phyloP scores from a whole-genome alignment of 2,113 vertebrate species.

The Burhinus bistriatus region DNA sequence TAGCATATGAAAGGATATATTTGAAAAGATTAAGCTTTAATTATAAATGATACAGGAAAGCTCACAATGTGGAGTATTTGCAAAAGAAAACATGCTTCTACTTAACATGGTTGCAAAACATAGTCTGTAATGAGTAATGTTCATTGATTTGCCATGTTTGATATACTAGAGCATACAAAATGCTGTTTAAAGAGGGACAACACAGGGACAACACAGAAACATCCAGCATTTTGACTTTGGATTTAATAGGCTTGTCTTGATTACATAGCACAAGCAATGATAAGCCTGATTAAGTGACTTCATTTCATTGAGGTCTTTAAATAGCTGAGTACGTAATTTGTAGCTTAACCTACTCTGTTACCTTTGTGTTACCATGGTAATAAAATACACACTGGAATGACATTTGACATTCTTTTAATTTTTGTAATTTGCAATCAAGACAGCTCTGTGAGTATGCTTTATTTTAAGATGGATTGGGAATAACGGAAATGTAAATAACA shows the following conservation, averaged over 20 bases:
- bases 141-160: not conserved
- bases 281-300: constrained; percentile 69
- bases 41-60: not conserved
- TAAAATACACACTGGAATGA: constrained; percentile 57
- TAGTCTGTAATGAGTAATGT: not conserved
- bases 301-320: constrained; percentile 63
- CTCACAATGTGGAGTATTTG: not conserved
- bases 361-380: constrained; percentile 64
- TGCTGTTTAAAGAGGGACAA: not conserved
- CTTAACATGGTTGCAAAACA: constrained; percentile 13
- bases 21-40: not conserved
- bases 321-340: constrained; percentile 61
- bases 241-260: constrained; percentile 49
- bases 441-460: not conserved
- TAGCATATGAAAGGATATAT: not conserved
- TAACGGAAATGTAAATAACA: constrained; percentile 15
- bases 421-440: constrained; percentile 62
- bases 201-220: not conserved
- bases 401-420: constrained; percentile 68
- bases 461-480: constrained; percentile 42
- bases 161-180: not conserved
- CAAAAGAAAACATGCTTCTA: not conserved
- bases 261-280: constrained; percentile 33
- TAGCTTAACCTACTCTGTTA: constrained; percentile 58
- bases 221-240: constrained; percentile 19